phyloP scores from a whole-genome alignment of 2,113 vertebrate genomes.

The Equus przewalskii region DNA sequence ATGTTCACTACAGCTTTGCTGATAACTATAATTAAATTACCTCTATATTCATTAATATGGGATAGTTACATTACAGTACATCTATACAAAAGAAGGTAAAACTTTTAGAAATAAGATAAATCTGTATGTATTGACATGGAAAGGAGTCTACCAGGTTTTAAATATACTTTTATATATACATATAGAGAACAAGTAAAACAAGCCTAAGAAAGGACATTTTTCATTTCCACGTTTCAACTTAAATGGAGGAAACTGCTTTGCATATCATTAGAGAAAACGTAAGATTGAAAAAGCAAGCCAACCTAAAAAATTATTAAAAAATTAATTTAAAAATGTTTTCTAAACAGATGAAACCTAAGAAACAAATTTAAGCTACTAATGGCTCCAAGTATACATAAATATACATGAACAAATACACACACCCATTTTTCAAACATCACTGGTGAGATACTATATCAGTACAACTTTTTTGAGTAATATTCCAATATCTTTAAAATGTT shows the following conservation, averaged over 20 bases:
- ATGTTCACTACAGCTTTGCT: neutral
- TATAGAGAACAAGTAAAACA: neutral
- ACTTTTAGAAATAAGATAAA: constrained; percentile 23
- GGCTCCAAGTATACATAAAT: neutral
- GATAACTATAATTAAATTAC: neutral
- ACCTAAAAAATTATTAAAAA: neutral
- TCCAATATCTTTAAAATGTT: neutral
- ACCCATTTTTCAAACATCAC: neutral
- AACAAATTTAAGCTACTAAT: neutral
- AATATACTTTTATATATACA: neutral
- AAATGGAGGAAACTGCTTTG: neutral
- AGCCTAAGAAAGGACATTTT: neutral
- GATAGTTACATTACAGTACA: neutral
- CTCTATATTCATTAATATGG: neutral
- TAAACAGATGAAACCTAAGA: neutral
- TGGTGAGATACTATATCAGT: neutral
- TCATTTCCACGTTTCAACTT: neutral
- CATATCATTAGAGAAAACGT: constrained; percentile 7
- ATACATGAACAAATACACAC: neutral
- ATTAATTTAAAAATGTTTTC: neutral
- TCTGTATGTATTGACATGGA: neutral
- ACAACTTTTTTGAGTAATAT: neutral
- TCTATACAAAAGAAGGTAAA: neutral
- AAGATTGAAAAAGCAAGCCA: neutral
- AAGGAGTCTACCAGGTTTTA: neutral